phyloP scores from a whole-genome alignment of 2,113 vertebrate species.

The Alectura lathami region DNA sequence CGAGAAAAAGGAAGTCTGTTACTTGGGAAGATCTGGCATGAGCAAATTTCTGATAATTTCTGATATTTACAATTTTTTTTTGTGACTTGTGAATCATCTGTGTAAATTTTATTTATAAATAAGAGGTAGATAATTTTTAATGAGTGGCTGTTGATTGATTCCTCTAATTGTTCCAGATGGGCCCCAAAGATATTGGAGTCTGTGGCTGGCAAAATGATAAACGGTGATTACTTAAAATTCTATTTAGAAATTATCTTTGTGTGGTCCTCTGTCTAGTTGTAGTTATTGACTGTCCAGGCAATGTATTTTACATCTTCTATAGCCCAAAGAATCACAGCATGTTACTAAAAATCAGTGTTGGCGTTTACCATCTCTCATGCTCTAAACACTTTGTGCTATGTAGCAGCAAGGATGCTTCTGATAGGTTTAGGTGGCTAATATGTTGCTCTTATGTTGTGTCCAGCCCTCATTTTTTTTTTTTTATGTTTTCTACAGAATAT shows the following conservation, averaged over 20 bases:
- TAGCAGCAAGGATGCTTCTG: neutral
- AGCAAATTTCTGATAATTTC: neutral
- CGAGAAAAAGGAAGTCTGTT: neutral
- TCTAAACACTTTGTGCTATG: neutral
- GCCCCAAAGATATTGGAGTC: conserved; percentile 20
- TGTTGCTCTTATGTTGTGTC: neutral
- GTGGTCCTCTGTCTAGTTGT: conserved; percentile 19
- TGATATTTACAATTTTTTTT: neutral
- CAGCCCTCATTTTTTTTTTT: neutral
- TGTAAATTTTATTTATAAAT: conserved; percentile 31
- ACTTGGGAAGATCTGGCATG: neutral
- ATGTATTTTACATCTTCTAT: conserved; percentile 22
- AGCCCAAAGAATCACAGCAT: conserved; percentile 16
- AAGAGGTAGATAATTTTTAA: conserved; percentile 24
- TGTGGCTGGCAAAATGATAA: conserved; percentile 52
- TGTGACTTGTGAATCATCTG: neutral
- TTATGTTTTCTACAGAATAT: neutral
- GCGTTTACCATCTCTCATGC: neutral
- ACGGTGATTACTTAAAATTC: conserved; percentile 39
- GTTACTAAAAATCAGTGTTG: conserved; percentile 29
- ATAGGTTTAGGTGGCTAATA: neutral
- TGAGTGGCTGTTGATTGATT: neutral
- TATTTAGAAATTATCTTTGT: conserved; percentile 51
- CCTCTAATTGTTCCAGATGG: conserved; percentile 3
- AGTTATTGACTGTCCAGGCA: conserved; percentile 37